Conservation (phyloP, 2,888 invertebrate species). For the Sphaerophoria rueppellii region DNA sequence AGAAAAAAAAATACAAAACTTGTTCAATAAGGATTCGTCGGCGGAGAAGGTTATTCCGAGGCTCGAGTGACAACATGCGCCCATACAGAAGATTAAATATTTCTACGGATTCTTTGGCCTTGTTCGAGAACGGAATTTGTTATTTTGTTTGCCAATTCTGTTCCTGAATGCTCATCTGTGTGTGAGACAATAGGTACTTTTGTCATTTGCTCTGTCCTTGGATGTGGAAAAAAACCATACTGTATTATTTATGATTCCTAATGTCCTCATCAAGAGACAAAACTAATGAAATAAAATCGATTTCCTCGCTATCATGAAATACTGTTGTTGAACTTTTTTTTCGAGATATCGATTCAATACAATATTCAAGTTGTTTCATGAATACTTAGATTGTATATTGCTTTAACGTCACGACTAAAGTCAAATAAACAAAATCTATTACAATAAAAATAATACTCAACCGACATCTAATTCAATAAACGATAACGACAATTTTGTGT, state of each 20-base stretch:
- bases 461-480: slow-evolving; percentile 47
- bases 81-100: background rate
- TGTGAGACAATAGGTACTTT: background rate
- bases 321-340: background rate
- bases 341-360: slow-evolving; percentile 33
- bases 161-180: background rate
- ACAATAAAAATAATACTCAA: background rate
- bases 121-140: slow-evolving; percentile 25
- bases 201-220: background rate
- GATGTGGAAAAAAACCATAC: background rate
- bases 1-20: too few species aligned
- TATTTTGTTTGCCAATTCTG: slow-evolving; percentile 20
- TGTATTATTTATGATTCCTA: slow-evolving; percentile 30
- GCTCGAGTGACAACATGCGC: too few species aligned
- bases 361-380: slow-evolving; percentile 11
- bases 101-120: slow-evolving; percentile 25
- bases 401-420: background rate
- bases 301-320: slow-evolving; percentile 23
- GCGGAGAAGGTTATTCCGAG: too few species aligned
- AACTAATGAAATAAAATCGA: slow-evolving; percentile 18
- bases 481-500: slow-evolving; percentile 43
- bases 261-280: background rate
- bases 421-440: background rate
- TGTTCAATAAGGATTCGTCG: too few species aligned
- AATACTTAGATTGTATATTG: background rate